Base-by-base conservation (phyloP, 2,113 vertebrate species). In the Myrmecobius fasciatus region DNA sequence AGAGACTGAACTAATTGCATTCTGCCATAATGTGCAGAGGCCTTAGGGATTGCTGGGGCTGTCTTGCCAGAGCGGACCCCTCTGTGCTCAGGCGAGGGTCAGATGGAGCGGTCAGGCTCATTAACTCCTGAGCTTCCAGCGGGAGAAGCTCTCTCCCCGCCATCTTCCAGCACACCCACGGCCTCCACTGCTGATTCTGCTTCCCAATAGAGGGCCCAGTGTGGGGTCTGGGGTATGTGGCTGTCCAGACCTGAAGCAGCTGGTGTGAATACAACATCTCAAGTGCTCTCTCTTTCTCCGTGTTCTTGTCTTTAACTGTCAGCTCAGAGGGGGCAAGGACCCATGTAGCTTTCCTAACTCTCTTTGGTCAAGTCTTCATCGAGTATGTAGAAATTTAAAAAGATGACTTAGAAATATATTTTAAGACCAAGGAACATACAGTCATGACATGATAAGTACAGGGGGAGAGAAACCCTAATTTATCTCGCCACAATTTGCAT, bases 1-100 rank as follows among this genome's bases (percentile, higher is more conserved):
- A 53, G 92, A 89, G 26, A 48, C 95, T 56, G 93, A 91, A 92
- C 89, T 93, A 94, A 97, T 93, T 95, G 90, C 96, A 43, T 96
- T 96, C 97, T 83, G 93, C 88, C 46, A 1, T 93, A 60, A 67
- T 0, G 0, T 7, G 2, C 22, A 26, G 91, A 0, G 0, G 49
- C 92, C 46, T 43, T 8, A 3, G 96, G 95, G 94, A 95, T 92
- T 60, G 47, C 26, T 49, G 94, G 89, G 94, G 93, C 88, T 95
- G 75, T 90, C 97, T 92, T 95, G 53, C 28, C 92, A 94, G 91
- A 94, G 94, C 91, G 97, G 91, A 93, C 60, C 52, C 20, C 92
- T 53, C 47, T 11, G 17, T 94, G 93, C 93, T 52, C 93, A 88
- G 88, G 91, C 91, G 67, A 91, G 51, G 56, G 93, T 95, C 48